Base-by-base conservation (phyloP, 2,797 vertebrate genomes). In the Buceros bicornis region DNA sequence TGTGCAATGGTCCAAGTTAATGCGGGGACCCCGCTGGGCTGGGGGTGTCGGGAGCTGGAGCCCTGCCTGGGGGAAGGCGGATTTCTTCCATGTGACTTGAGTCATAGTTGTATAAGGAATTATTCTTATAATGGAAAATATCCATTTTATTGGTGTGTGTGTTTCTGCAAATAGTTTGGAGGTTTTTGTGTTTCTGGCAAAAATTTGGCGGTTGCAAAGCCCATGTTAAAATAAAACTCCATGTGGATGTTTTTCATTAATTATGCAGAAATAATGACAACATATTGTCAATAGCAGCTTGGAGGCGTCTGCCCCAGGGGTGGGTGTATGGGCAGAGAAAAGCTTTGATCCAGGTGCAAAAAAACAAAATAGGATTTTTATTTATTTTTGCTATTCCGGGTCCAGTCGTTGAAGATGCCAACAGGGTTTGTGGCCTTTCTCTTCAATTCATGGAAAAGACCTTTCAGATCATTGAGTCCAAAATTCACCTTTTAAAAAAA, bases 21-120 rank as follows among this genome's bases (percentile, higher is more conserved):
- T 1, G 3, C 3, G 3, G 50, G 61, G 42, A 25, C 2, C 11
- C 48, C 1, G 35, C 37, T 31, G 65, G 37, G 51, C 50, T 42
- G 40, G n/a, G 22, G 11, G 19, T 2, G 6, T 12, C 4, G 7
- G 14, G 45, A 16, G 26, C 35, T 22, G 51, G 48, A 56, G 31
- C 50, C 31, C 16, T 54, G 48, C 50, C 33, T 3, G 3, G 45
- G 45, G 45, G 45, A 15, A 45, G 14, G 45, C 16, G 19, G 45
- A 19, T 45, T 28, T 57, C 21, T 35, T 58, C 47, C 2, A 1
- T 1, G 10, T 37, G 35, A 17, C 14, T 37, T 31, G 42, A 29
- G 29, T 35, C 31, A 6, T 16, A 2, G 17, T 56, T 60, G 45
- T 31, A 8, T 19, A 12, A 31, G 21, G 21, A 40, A 26, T 21